These are phyloP conservation scores for Stenichneumon culpator DNA, from an alignment of 2,888 invertebrate species.

Conservation along the genomic window DNA sequence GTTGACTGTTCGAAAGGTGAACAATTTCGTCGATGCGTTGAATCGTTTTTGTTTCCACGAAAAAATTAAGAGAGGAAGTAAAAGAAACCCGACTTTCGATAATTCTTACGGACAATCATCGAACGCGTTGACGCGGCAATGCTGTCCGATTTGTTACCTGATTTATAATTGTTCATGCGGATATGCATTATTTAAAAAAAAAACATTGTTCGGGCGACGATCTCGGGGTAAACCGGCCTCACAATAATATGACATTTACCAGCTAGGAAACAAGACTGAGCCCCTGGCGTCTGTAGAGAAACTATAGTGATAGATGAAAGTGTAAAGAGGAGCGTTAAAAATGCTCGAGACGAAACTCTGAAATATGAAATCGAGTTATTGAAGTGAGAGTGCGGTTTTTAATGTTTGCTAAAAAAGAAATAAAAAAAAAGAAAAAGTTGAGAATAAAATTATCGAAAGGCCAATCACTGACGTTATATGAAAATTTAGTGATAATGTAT, in stretches of 20 bases:
- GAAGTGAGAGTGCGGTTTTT: slow-evolving; percentile 9
- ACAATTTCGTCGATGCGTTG: not conserved
- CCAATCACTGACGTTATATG: slow-evolving; percentile 76
- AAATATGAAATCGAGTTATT: not conserved
- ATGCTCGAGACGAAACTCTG: slow-evolving; percentile 22
- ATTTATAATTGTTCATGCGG: slow-evolving; percentile 58
- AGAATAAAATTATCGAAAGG: slow-evolving; percentile 67
- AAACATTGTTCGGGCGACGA: slow-evolving; percentile 44
- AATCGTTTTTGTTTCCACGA: slow-evolving; percentile 1
- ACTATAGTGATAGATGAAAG: slow-evolving; percentile 63
- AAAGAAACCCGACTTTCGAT: slow-evolving; percentile 33
- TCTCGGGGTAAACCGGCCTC: slow-evolving; percentile 67
- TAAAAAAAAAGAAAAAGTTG: slow-evolving; percentile 42
- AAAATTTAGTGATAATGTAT: slow-evolving; percentile 77
- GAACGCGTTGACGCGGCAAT: slow-evolving; percentile 34
- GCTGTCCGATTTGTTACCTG: slow-evolving; percentile 56
- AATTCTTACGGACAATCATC: slow-evolving; percentile 62
- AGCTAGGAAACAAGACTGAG: slow-evolving; percentile 81
- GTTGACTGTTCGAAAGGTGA: slow-evolving; percentile 20
- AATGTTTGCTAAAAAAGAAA: slow-evolving; percentile 41
- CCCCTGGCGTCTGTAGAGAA: slow-evolving; percentile 74
- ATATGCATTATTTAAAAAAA: slow-evolving; percentile 37
- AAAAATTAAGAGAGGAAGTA: not conserved
- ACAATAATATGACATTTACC: slow-evolving; percentile 72
- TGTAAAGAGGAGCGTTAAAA: slow-evolving; percentile 30